Base-by-base conservation (phyloP, 64 coral and sea anemone species). In the Stichodactyla mertensii region DNA sequence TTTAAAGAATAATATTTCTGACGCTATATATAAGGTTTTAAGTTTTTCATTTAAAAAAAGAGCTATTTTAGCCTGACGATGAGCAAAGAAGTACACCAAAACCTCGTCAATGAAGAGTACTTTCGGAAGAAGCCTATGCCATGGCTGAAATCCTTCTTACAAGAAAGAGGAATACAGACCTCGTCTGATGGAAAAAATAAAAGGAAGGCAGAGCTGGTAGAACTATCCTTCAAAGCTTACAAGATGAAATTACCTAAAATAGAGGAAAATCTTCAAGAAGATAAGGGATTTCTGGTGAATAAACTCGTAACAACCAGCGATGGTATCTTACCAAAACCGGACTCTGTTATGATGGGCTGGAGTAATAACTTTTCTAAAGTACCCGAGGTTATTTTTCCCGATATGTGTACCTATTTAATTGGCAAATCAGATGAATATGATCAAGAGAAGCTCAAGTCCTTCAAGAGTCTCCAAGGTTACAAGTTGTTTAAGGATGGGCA, bases 121-220 rank as follows among this genome's bases (percentile, higher is more conserved):
- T 88, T 87, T 79, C 87, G 58, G 55, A 19, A 55, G 45, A 74
- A 88, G 79, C 58, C 77, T 31, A 61, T 87, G 51, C 85, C 87
- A 16, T 91, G 74, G 55, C 53, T 87, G 20, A 18, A 77, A 82
- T 51, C 10, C 2, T 71, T 51, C 51, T 53, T 87, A 9, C 23
- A 87, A 87, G 85, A 77, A 5, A 67, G 85, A 61, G 62, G 79
- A 71, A 84, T 83, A 74, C 62, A 57, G 86, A 87, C 64, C 58
- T 92, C 91, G 51, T 78, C 80, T 15, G 82, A 92, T 23, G 91
- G 91, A 10, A 89, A 89, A 70, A 23, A 59, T 52, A 93, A 93
- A 66, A 79, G 87, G 88, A 93, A 93, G 60, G 74, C 82, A 61
- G 91, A 88, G 77, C 79, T 93, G 51, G 82, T 89, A n/a, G 86